Base-by-base conservation (phyloP, 2,113 vertebrate genomes). In the Dipodomys ordii region DNA sequence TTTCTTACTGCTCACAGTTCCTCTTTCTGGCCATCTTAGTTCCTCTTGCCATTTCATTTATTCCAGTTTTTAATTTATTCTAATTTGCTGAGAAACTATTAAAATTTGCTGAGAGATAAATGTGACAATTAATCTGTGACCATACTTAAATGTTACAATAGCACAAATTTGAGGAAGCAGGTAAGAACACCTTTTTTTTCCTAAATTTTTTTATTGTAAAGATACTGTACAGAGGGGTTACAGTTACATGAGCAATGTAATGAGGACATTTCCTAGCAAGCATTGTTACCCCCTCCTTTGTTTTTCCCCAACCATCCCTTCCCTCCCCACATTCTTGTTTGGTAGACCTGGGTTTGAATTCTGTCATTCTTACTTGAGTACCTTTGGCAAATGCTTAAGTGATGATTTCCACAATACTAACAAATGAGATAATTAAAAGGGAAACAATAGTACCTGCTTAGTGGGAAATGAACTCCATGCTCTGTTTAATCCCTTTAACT, bases 341-440 rank as follows among this genome's bases (percentile, higher is more conserved):
- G 44, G 2, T 94, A 69, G 35, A 93, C 65, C 13, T 87, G 27
- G 6, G 28, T n/a, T 77, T 80, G 22, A 83, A 86, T 62, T 93
- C 44, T 35, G 32, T 65, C 0, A 68, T 35, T 83, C 84, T 18
- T 25, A 27, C 32, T 30, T 28, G 18, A 85, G 22, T 69, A 6
- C 4, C 23, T 13, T 79, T 79, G 0, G n/a, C 10, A 78, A 87
- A 5, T 8, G 20, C 5, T 84, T 93, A 67, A 28, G 11, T 57
- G 46, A 72, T 39, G 30, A 88, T 53, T 92, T 92, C 49, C 35
- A 71, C 18, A 87, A 57, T 57, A 86, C 7, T 53, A 94, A 16
- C 80, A 92, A 79, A 28, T 32, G 49, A 88, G n/a, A 74, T 69
- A 88, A 81, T 44, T 74, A n/a, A 69, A n/a, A 69, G 16, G 84